Percentiles rank a stretch among this genome's conserved stretches.
phyloP scores from a whole-genome alignment of 2,888 invertebrate genomes.

The Anthrax anthrax region DNA sequence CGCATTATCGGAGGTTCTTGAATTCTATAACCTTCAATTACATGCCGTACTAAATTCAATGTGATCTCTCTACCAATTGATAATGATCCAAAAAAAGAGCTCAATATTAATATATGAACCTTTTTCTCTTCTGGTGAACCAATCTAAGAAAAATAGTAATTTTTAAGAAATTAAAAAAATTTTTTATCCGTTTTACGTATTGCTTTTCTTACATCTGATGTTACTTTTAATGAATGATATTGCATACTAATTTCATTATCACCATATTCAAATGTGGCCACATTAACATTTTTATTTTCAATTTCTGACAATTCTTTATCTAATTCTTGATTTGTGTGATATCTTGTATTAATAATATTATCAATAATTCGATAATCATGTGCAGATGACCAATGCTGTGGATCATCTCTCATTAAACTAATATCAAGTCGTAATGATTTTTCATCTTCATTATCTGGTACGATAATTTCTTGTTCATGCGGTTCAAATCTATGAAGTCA shows the following conservation, averaged over 20 bases:
- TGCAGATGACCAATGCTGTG: slow-evolving; percentile 69
- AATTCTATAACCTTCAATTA: slow-evolving; percentile 53
- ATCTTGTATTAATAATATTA: slow-evolving; percentile 49
- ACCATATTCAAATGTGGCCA: slow-evolving; percentile 56
- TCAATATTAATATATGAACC: slow-evolving; percentile 69
- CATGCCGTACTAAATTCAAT: slow-evolving; percentile 67
- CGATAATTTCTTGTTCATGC: slow-evolving; percentile 25
- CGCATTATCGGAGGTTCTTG: slow-evolving; percentile 49
- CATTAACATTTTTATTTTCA: slow-evolving; percentile 49
- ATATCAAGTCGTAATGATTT: slow-evolving; percentile 55
- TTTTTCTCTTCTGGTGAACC: slow-evolving; percentile 67
- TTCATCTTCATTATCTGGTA: slow-evolving; percentile 37
- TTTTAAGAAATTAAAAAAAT: background rate
- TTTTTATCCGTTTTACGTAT: background rate
- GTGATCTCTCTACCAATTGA: slow-evolving; percentile 74
- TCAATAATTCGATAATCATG: slow-evolving; percentile 60
- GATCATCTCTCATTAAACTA: slow-evolving; percentile 65
- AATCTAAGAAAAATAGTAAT: slow-evolving; percentile 37
- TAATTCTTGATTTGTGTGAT: slow-evolving; percentile 51
- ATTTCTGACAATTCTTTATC: slow-evolving; percentile 49
- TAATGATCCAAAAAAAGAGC: slow-evolving; percentile 68
- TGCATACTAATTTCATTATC: slow-evolving; percentile 50
- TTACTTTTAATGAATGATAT: slow-evolving; percentile 57
- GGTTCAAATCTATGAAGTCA: slow-evolving; percentile 18
- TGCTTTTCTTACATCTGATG: slow-evolving; percentile 44